Conservation (phyloP, 2,113 vertebrate genomes). For the Nothobranchius furzeri region DNA sequence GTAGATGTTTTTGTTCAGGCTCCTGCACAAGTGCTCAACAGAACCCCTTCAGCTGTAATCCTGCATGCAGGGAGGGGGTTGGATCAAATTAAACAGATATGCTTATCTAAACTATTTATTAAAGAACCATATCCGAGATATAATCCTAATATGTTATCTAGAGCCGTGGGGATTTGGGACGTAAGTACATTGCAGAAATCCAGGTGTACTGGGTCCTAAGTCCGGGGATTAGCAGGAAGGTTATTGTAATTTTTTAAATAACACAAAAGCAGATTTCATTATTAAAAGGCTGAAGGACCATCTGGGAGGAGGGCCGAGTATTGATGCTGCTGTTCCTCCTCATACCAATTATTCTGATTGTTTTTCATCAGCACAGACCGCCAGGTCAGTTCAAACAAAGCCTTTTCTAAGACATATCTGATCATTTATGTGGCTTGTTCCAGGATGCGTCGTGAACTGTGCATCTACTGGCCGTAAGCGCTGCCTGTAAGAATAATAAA, state of each 20-base stretch:
- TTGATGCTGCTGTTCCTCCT: constrained; percentile 45
- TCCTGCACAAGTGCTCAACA: constrained; percentile 66
- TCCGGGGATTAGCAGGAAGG: constrained; percentile 86
- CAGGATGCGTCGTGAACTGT: constrained; percentile 35
- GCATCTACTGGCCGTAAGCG: no score
- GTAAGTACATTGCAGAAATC: constrained; percentile 73
- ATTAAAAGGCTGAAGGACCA: constrained; percentile 79
- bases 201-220: constrained; percentile 90
- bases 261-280: constrained; percentile 92
- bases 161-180: constrained; percentile 79
- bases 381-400: constrained; percentile 46
- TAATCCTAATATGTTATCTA: constrained; percentile 88
- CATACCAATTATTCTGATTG: constrained; percentile 69
- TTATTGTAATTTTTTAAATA: constrained; percentile 87
- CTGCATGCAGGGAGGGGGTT: constrained; percentile 72
- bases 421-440: constrained; percentile 32
- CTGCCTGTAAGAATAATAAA: no score
- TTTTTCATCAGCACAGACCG: constrained; percentile 62
- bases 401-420: constrained; percentile 38
- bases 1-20: constrained; percentile 76
- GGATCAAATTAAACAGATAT: constrained; percentile 83
- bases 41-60: constrained; percentile 87
- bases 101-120: constrained; percentile 84
- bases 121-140: constrained; percentile 81
- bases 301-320: constrained; percentile 66